These are phyloP conservation scores for Strigamia maritima DNA, from an alignment of 2,888 invertebrate genomes.

Conservation along the genomic window DNA sequence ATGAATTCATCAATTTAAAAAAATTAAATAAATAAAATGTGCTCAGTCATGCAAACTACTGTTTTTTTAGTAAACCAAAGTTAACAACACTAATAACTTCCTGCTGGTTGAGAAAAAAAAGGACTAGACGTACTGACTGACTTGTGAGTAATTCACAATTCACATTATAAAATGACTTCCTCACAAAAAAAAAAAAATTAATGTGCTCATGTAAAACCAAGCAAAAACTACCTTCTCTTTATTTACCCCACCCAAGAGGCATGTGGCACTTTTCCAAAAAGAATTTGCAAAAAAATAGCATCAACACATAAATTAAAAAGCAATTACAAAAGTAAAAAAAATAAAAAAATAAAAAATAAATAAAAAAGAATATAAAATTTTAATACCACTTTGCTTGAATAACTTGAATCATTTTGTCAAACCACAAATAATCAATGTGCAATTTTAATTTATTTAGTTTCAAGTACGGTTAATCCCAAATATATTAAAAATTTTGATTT, in stretches of 20 bases:
- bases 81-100: too few relatives aligned
- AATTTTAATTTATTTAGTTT: not conserved
- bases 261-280: not conserved
- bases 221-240: not conserved
- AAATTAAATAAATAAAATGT: too few relatives aligned
- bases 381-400: not conserved
- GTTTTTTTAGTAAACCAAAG: too few relatives aligned
- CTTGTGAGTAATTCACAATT: too few relatives aligned
- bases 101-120: not conserved
- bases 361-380: not conserved
- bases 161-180: not conserved
- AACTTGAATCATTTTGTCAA: not conserved
- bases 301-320: not conserved
- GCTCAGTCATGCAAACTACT: not conserved
- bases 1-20: too few relatives aligned
- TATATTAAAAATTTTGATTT: too few relatives aligned
- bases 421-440: not conserved
- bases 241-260: conserved; percentile 16
- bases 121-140: too few relatives aligned
- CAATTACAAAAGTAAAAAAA: not conserved
- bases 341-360: not conserved
- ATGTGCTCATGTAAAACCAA: not conserved
- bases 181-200: not conserved
- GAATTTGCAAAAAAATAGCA: not conserved
- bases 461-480: too few relatives aligned